Evolutionary conservation across 1,140 invertebrate species (phyloP), one percentile per base, ranked within the genome.

Genomic region (Holcopasites calliopsidis): DNA sequence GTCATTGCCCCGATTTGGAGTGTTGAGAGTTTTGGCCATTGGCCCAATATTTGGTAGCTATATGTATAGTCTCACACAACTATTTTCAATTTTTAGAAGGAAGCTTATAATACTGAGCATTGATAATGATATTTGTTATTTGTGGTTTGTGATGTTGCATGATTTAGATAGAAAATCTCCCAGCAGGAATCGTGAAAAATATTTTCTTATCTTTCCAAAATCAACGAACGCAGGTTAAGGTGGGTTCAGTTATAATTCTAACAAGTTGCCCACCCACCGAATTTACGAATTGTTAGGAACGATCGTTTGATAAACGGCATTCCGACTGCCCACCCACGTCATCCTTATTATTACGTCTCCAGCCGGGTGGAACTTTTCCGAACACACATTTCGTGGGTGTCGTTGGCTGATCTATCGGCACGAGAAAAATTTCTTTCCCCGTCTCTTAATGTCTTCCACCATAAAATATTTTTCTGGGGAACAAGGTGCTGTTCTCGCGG

Each of bases 341-440:
- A 13, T 68, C 26, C 54, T 38, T 65, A 65, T 75, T 75, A 47
- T 75, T 40, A 31, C n/a, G 35, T 40, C 16, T 13, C n/a, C 6
- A 1, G 13, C 8, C 26, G 7, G 42, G 13, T 2, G 8, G 8
- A 42, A 54, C 40, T 40, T 68, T 38, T 35, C 26, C 49, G 49
- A 21, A n/a, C 31, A 52, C n/a, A 31, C 31, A 6, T 31, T 57
- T 13, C 21, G 31, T 13, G 33, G 13, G 31, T 44, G 72, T 40
- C 42, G 42, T 50, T 26, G 18, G 23, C 42, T 75, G 64, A 75
- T 75, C 58, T 75, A 75, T 75, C 64, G 31, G 7, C 38, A 23
- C 4, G 52, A 58, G 52, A 18, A 40, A 69, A 75, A 33, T 75
- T 75, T 58, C 52, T 75, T 44, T 21, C 16, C 23, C 4, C 0